Conservation (phyloP, 2,888 invertebrate species). For the Heliconius sara region DNA sequence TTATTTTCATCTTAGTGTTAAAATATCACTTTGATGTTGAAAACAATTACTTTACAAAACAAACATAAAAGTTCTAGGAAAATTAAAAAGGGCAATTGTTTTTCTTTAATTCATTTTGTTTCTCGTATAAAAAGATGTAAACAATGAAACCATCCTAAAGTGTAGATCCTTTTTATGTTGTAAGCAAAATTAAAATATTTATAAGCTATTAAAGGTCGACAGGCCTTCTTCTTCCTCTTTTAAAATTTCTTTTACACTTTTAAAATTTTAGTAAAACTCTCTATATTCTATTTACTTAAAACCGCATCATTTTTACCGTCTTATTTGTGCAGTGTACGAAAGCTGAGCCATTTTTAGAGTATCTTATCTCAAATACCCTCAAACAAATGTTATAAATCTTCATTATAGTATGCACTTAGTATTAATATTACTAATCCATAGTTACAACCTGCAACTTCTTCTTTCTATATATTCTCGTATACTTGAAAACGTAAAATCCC, state of each 20-base stretch:
- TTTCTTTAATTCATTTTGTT: background rate
- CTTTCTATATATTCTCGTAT: too few relatives aligned
- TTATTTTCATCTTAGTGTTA: background rate
- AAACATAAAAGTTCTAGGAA: background rate
- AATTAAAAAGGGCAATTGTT: background rate
- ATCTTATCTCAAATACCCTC: background rate
- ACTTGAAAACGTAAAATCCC: background rate
- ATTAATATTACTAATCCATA: too few relatives aligned
- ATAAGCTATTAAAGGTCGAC: background rate
- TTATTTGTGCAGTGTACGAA: background rate
- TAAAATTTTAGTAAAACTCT: background rate
- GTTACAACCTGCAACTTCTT: too few relatives aligned
- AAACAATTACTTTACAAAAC: background rate
- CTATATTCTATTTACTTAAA: background rate
- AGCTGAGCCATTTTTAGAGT: background rate
- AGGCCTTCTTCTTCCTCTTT: background rate
- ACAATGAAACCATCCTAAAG: background rate
- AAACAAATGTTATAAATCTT: conserved; percentile 1
- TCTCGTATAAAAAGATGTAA: background rate
- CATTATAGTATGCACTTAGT: background rate
- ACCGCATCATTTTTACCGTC: background rate
- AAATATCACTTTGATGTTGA: background rate
- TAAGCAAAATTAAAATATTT: background rate
- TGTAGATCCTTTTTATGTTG: background rate
- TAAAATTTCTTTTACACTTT: background rate